Evolutionary conservation across 2,113 vertebrate genomes (phyloP), one percentile per base, ranked within the genome.

Genomic region (Callaeas wilsoni): DNA sequence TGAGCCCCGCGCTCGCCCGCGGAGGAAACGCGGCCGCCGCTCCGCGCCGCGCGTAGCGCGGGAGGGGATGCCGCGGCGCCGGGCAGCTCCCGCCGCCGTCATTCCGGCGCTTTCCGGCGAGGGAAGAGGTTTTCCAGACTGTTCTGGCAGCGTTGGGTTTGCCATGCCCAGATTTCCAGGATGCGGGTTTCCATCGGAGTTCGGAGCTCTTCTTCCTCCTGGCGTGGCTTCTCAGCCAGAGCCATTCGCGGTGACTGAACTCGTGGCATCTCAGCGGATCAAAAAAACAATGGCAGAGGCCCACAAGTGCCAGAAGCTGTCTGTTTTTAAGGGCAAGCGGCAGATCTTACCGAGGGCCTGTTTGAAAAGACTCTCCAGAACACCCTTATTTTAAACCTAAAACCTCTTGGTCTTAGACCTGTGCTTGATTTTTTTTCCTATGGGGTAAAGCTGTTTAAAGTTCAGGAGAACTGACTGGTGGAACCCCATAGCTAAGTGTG

Each of bases 21-120:
- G 83, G 71, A 4, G 70, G 57, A 4, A 57, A 2, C 29, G 98
- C 98, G 96, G 93, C 98, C 16, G 87, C 80, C 26, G 87, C 82
- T 15, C 27, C 84, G 65, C 91, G 53, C 16, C 89, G 65, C 42
- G 91, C 97, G 3, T 95, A 82, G 42, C 1, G 42, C 35, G 42
- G 64, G 27, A 14, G 30, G 41, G 25, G 47, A 32, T 29, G n/a
- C n/a, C n/a, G n/a, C n/a, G n/a, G n/a, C 12, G 53, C 35, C 29
- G 42, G 42, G 12, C 13, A 1, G 44, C 4, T 44, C 33, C 12
- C 18, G 64, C 47, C 0, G 74, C 13, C 13, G 62, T 3, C 32
- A 2, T 35, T 16, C 13, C 26, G 1, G 69, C 25, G 42, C 50
- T 75, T 19, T 30, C 49, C 37, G 30, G 25, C 8, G 21, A 42